Percentiles rank a stretch among this genome's conserved stretches.
Conservation (phyloP, 1,140 invertebrate genomes). For the Procambarus clarkii region DNA sequence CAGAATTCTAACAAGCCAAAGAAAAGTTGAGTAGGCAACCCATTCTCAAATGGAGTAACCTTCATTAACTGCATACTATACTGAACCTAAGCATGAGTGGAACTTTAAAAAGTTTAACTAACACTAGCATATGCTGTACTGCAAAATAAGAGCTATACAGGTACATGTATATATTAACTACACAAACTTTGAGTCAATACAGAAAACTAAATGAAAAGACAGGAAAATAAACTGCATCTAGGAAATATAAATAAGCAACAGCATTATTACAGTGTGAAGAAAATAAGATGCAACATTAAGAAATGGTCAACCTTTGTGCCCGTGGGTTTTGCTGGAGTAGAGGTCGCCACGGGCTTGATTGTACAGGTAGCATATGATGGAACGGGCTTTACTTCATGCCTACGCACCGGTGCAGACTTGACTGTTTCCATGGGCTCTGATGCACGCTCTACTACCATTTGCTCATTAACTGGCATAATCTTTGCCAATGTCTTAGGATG, state of each 20-base stretch:
- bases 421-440: slow-evolving; percentile 27
- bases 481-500: slow-evolving; percentile 1
- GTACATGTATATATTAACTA: no score
- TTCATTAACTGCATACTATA: no score
- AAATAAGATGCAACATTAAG: slow-evolving; percentile 25
- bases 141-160: no score
- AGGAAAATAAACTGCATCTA: background rate
- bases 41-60: no score
- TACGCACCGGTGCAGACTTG: slow-evolving; percentile 38
- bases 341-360: slow-evolving; percentile 43
- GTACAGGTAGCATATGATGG: slow-evolving; percentile 25
- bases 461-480: background rate
- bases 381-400: slow-evolving; percentile 26
- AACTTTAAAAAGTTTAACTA: no score
- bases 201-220: no score
- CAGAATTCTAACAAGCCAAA: no score
- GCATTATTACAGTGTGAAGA: slow-evolving; percentile 17
- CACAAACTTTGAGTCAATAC: no score
- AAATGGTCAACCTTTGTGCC: slow-evolving; percentile 60
- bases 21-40: no score
- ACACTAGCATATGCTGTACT: no score
- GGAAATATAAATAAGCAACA: slow-evolving; percentile 19
- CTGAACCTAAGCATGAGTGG: no score
- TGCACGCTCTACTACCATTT: slow-evolving; percentile 29
- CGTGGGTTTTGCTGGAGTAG: slow-evolving; percentile 49